A percentile compares a stretch with the other conserved stretches of the same genome.
Conservation (phyloP, 1,140 invertebrate species). For the Hestina assimilis region DNA sequence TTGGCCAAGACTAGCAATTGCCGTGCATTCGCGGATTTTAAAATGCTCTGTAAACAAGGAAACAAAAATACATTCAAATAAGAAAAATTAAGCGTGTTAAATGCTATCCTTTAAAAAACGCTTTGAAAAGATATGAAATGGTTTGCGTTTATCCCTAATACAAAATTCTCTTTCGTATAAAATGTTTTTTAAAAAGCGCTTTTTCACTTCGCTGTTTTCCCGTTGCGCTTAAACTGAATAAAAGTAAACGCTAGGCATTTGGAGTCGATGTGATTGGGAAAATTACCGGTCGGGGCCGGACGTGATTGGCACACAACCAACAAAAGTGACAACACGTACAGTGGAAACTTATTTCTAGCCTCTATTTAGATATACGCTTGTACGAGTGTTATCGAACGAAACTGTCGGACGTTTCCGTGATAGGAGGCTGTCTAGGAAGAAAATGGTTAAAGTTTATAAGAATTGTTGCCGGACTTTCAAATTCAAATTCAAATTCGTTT, state of each 20-base stretch:
- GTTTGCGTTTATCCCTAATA: too few relatives aligned
- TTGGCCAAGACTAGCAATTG: too few relatives aligned
- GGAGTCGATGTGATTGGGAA: slow-evolving; percentile 44
- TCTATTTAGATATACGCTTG: slow-evolving; percentile 16
- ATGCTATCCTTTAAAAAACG: too few relatives aligned
- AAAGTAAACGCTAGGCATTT: slow-evolving; percentile 29
- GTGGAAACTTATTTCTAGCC: slow-evolving; percentile 23
- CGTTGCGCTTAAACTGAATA: slow-evolving; percentile 31
- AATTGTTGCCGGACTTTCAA: slow-evolving; percentile 8
- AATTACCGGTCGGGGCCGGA: slow-evolving; percentile 39
- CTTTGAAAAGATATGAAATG: too few relatives aligned
- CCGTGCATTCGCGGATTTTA: too few relatives aligned
- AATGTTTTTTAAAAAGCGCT: slow-evolving; percentile 7
- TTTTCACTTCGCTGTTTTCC: not conserved
- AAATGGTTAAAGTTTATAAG: slow-evolving; percentile 21
- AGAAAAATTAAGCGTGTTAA: too few relatives aligned
- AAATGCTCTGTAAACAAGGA: too few relatives aligned
- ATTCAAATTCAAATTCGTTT: too few relatives aligned
- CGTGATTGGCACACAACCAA: slow-evolving; percentile 50
- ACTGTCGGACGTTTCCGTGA: slow-evolving; percentile 12
- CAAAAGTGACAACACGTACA: slow-evolving; percentile 35
- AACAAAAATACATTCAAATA: too few relatives aligned
- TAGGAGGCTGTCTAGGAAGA: slow-evolving; percentile 10
- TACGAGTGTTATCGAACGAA: slow-evolving; percentile 5
- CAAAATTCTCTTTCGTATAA: not conserved